Base-by-base conservation (phyloP, 2,797 vertebrate genomes). In the Galagoides demidoff region DNA sequence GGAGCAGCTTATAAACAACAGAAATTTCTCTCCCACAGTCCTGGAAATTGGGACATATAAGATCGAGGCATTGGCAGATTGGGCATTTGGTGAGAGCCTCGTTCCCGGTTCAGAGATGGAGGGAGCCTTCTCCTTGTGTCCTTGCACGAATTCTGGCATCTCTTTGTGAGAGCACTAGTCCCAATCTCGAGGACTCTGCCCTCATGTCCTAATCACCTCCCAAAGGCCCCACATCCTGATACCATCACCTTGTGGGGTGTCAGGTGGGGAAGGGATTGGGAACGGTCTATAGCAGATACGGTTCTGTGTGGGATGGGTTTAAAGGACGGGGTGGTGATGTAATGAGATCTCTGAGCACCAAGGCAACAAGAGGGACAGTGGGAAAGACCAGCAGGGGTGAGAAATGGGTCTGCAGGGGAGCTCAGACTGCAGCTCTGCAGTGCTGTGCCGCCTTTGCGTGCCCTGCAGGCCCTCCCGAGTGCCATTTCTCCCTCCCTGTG, bases 401-500 rank as follows among this genome's bases (percentile, higher is more conserved):
- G 49, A 52, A 16, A 16, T 52, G 49, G 49, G 13, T 52, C 49
- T 52, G 13, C 49, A 52, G 49, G 49, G 14, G 49, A 52, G 49
- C 49, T 52, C 13, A 14, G 49, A 43, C 39, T 43, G 39, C 39
- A 43, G 39, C 39, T 43, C 39, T 19, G 2, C 29, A 27, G 31
- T 1, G 2, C 22, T 5, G 1, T 7, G 37, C 23, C 52, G 8
- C 9, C 37, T 76, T 31, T 34, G 49, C 9, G 52, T 7, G 5
- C 2, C 29, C n/a, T 8, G 23, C 6, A 5, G 1, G 12, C 19
- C 27, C 31, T 1, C 34, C 7, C 13, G 22, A 8, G 14, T 25
- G 19, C 20, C 52, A 59, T 39, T 84, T 25, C 1, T 34, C 31
- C 3, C 16, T 8, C 23, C 39, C 16, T 7, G 7, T 1, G 3